A percentile compares a stretch with the other conserved stretches of the same genome.
Conservation (phyloP, 2,888 invertebrate species). For the Caenorhabditis macrosperma region DNA sequence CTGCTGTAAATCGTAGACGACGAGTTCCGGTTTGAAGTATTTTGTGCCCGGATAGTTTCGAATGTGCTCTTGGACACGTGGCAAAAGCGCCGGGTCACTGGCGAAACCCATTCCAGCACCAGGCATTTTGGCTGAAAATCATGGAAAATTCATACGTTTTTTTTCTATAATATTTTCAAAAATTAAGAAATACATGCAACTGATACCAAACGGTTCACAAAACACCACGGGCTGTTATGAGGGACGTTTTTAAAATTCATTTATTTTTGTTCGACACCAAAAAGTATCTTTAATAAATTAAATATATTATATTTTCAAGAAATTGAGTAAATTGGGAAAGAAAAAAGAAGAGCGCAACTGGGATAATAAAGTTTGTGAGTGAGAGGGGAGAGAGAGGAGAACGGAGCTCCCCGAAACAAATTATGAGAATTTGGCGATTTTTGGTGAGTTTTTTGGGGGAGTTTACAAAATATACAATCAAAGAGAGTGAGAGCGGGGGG, state of each 20-base stretch:
- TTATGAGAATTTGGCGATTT: constrained; percentile 4
- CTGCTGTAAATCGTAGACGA: constrained; percentile 69
- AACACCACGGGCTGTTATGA: background rate
- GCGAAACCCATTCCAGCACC: constrained; percentile 42
- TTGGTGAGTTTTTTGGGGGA: constrained; percentile 9
- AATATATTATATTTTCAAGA: background rate
- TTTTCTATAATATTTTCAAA: background rate
- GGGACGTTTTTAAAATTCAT: background rate
- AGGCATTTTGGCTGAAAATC: constrained; percentile 26
- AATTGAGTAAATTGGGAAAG: constrained; percentile 4
- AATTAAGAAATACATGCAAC: constrained; percentile 29
- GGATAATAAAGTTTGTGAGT: constrained; percentile 14
- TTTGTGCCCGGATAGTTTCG: constrained; percentile 58
- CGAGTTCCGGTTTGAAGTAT: constrained; percentile 59
- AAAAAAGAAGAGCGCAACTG: constrained; percentile 2
- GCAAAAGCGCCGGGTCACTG: constrained; percentile 58
- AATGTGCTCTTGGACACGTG: constrained; percentile 62
- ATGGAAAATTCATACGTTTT: background rate
- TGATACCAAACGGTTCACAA: constrained; percentile 23
- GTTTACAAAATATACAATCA: constrained; percentile 33
- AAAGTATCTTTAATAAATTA: constrained; percentile 25
- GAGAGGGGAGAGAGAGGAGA: background rate
- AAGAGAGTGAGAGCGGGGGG: background rate
- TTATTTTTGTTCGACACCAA: constrained; percentile 16
- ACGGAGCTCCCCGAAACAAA: constrained; percentile 2